Conservation (phyloP, 2,797 vertebrate species). For the Ataeniobius toweri region DNA sequence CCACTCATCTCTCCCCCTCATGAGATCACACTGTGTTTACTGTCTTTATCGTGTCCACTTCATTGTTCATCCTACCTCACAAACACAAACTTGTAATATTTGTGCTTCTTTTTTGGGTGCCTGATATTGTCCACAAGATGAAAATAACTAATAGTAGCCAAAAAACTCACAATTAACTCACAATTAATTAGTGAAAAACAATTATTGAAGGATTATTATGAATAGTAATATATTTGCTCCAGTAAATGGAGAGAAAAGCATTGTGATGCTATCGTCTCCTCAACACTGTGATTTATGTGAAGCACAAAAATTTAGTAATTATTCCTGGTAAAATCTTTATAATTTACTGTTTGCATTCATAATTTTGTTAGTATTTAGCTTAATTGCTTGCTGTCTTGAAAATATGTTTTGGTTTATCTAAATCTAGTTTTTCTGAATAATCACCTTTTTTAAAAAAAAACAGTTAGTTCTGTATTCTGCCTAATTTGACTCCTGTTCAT, state of each 20-base stretch:
- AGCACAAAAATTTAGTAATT: constrained; percentile 22
- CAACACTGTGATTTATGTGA: constrained; percentile 1
- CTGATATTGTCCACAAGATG: constrained; percentile 14
- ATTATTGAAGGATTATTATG: background rate
- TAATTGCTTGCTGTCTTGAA: constrained; percentile 9
- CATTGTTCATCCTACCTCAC: constrained; percentile 58
- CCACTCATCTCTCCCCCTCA: constrained; percentile 8
- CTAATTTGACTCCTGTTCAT: constrained; percentile 27
- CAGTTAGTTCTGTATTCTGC: constrained; percentile 7
- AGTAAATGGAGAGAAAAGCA: constrained; percentile 4
- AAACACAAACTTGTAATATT: constrained; percentile 7
- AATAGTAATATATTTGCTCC: background rate
- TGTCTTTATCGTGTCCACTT: background rate
- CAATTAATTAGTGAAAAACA: background rate
- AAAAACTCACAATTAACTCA: background rate
- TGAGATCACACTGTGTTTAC: constrained; percentile 1
- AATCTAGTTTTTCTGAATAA: constrained; percentile 9
- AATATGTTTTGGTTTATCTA: constrained; percentile 17
- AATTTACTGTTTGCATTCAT: background rate
- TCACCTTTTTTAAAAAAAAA: constrained; percentile 24
- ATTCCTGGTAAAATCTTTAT: constrained; percentile 12
- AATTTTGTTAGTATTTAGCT: background rate
- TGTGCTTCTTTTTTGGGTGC: background rate
- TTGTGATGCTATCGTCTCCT: background rate
- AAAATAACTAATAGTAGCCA: background rate